These are phyloP conservation scores for Hippopotamus amphibius DNA, from an alignment of 2,113 vertebrate species.

Conservation along the genomic window DNA sequence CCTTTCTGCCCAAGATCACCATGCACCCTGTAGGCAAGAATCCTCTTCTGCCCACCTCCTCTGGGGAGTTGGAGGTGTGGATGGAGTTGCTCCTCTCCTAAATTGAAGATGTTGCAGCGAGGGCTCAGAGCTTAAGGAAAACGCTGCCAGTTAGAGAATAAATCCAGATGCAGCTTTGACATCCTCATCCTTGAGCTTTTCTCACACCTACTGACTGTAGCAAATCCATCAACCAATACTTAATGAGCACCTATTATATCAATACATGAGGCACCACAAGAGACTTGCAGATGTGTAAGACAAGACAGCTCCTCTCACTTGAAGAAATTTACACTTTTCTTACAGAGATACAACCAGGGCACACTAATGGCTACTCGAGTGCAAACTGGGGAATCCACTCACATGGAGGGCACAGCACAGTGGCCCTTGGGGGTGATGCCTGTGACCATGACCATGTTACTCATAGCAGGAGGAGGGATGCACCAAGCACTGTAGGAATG, in stretches of 20 bases:
- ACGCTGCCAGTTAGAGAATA: not conserved
- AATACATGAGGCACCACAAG: not conserved
- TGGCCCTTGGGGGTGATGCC: not conserved
- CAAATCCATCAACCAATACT: not conserved
- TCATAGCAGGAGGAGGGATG: not conserved
- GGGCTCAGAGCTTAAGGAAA: conserved; percentile 9
- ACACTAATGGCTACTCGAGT: too few species aligned
- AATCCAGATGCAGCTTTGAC: not conserved
- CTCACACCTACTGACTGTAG: not conserved
- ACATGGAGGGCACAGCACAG: not conserved
- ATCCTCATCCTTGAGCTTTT: not conserved
- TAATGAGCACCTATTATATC: not conserved
- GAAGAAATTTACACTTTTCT: not conserved
- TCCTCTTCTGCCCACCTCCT: not conserved
- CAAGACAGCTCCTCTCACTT: not conserved
- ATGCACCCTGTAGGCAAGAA: not conserved
- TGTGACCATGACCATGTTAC: accelerated
- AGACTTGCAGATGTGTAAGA: not conserved
- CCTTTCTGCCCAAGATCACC: conserved; percentile 27
- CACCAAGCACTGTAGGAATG: not conserved
- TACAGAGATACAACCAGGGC: not conserved
- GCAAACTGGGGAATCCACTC: not conserved
- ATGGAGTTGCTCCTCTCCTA: not conserved
- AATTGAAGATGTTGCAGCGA: not conserved
- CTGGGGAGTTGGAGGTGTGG: not conserved